Evolutionary conservation across 2,797 vertebrate species (phyloP).

Genomic region (Pygocentrus nattereri): DNA sequence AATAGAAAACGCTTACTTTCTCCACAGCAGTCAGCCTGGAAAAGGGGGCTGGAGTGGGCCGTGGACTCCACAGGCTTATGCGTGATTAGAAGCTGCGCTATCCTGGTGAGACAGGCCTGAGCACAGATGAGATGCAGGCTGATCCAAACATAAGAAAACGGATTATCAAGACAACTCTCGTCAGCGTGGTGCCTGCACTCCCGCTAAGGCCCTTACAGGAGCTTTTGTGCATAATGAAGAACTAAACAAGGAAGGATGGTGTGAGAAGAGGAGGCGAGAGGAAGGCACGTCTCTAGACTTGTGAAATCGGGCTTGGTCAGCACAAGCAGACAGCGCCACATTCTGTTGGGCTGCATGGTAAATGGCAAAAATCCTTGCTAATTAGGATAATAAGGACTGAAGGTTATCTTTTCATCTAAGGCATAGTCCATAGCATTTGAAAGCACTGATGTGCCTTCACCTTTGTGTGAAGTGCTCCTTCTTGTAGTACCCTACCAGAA

Average conservation of each 20-base stretch:
- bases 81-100: slow-evolving; percentile 34
- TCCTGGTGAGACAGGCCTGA: slow-evolving; percentile 7
- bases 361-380: not conserved
- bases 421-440: not conserved
- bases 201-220: slow-evolving; percentile 1
- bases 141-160: slow-evolving; percentile 31
- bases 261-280: not conserved
- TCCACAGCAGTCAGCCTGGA: slow-evolving; percentile 2
- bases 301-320: not conserved
- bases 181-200: not conserved
- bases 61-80: slow-evolving; percentile 29
- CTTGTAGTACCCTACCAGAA: not conserved
- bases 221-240: not conserved
- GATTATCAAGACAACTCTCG: slow-evolving; percentile 32
- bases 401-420: too few relatives aligned
- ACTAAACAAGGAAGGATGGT: not conserved
- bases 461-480: too few relatives aligned
- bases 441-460: too few relatives aligned
- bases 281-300: not conserved
- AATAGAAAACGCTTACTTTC: not conserved
- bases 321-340: not conserved
- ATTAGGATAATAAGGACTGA: not conserved
- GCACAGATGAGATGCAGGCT: slow-evolving; percentile 7
- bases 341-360: not conserved
- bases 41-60: slow-evolving; percentile 28